A percentile compares a stretch with the other conserved stretches of the same genome.
Conservation (phyloP, 2,888 invertebrate species). For the Orthonychiurus folsomi region DNA sequence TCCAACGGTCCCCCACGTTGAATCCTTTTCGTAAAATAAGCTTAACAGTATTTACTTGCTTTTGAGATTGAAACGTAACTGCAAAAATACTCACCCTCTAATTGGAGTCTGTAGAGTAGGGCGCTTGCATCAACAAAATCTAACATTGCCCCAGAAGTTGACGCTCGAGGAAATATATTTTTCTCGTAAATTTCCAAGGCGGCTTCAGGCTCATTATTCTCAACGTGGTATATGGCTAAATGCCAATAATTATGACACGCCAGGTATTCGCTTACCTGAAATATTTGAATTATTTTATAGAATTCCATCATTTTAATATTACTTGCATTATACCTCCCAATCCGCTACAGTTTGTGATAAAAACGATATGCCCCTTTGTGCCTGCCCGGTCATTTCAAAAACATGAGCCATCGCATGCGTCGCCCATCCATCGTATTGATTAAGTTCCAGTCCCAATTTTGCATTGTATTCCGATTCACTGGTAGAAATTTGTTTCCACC, state of each 20-base stretch:
- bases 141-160: conserved; percentile 6
- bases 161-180: conserved; percentile 9
- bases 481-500: conserved; percentile 17
- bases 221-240: conserved; percentile 15
- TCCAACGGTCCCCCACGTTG: conserved; percentile 11
- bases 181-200: conserved; percentile 16
- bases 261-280: conserved; percentile 13
- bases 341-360: conserved; percentile 12
- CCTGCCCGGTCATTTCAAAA: conserved; percentile 19
- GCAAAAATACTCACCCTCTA: no score
- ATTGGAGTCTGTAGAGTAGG: conserved; percentile 13
- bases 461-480: conserved; percentile 17
- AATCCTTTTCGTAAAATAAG: not conserved
- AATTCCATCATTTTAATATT: no score
- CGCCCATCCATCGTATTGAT: conserved; percentile 18
- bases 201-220: conserved; percentile 13
- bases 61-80: no score
- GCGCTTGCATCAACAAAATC: conserved; percentile 15
- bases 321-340: conserved; percentile 19
- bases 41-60: no score
- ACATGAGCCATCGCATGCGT: conserved; percentile 20
- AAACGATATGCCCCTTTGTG: conserved; percentile 11
- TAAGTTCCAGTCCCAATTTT: conserved; percentile 14
- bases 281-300: not conserved
- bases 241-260: conserved; percentile 21